Conservation (phyloP, 2,888 invertebrate species). For the Drosophila diplacantha region DNA sequence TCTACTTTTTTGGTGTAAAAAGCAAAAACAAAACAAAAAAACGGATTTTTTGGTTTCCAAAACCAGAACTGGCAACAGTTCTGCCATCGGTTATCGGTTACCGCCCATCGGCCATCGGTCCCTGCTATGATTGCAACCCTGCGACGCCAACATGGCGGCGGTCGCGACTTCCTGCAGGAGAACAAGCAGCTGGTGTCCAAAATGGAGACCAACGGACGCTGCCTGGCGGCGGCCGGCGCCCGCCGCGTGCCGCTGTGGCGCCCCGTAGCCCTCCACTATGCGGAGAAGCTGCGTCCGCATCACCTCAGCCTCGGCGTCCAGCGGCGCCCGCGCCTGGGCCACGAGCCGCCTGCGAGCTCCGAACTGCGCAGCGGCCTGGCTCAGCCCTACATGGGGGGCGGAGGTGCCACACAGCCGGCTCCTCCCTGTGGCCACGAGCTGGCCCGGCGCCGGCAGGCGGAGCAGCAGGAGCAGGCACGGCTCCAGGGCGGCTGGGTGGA, state of each 20-base stretch:
- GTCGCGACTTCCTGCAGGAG: conserved; percentile 37
- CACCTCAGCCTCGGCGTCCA: not conserved
- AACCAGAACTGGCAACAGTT: not conserved
- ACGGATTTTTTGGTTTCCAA: not conserved
- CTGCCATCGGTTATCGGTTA: not conserved
- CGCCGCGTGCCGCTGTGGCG: conserved; percentile 29
- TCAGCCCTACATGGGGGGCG: conserved; percentile 8
- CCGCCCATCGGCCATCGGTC: not conserved
- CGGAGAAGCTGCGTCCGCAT: conserved; percentile 24
- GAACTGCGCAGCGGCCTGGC: conserved; percentile 24
- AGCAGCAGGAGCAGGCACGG: conserved; percentile 1
- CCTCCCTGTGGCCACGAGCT: not conserved
- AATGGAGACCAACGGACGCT: conserved; percentile 20
- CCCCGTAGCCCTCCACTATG: conserved; percentile 29
- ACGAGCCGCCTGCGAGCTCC: not conserved
- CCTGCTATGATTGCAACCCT: not conserved
- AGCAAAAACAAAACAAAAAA: not conserved
- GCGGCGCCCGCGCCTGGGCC: not conserved
- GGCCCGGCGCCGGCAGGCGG: not conserved
- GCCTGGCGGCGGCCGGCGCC: conserved; percentile 15
- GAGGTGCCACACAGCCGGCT: not conserved
- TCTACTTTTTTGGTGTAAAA: not conserved
- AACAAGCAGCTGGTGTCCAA: conserved; percentile 27
- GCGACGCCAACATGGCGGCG: conserved; percentile 23
- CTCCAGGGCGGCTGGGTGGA: conserved; percentile 27